These are phyloP conservation scores for Macrobrachium rosenbergii DNA, from an alignment of 1,140 invertebrate species.

Conservation along the genomic window DNA sequence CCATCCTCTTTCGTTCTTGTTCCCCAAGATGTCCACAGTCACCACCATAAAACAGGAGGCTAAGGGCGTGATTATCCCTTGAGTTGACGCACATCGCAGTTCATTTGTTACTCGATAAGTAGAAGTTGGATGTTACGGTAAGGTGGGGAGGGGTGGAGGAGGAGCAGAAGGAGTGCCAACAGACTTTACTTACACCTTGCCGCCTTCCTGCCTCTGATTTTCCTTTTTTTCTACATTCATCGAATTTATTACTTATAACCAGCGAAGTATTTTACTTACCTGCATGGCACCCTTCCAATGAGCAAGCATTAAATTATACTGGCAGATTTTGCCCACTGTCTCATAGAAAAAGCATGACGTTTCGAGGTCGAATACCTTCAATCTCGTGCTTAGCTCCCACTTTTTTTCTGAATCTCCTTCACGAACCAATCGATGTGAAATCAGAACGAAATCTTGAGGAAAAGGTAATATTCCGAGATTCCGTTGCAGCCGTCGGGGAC, in stretches of 20 bases:
- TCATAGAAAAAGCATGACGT: too few relatives aligned
- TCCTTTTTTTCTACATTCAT: too few relatives aligned
- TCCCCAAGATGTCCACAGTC: background rate
- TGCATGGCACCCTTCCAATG: too few relatives aligned
- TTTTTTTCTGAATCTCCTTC: background rate
- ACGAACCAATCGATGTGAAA: background rate
- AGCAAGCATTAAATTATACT: too few relatives aligned
- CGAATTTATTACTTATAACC: too few relatives aligned
- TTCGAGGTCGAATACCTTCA: too few relatives aligned
- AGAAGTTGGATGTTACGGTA: constrained; percentile 44
- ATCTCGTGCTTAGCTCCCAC: background rate
- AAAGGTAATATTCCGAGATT: constrained; percentile 60
- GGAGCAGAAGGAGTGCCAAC: background rate
- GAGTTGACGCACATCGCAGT: constrained; percentile 54
- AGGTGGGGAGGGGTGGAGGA: background rate
- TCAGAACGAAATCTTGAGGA: constrained; percentile 37
- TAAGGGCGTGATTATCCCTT: constrained; percentile 45
- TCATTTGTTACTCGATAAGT: constrained; percentile 62
- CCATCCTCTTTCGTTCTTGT: background rate
- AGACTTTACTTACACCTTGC: background rate
- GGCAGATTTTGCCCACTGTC: too few relatives aligned
- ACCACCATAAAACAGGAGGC: constrained; percentile 36
- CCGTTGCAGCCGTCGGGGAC: constrained; percentile 54
- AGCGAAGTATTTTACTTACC: too few relatives aligned
- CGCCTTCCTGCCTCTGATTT: too few relatives aligned